These are phyloP conservation scores for Phasianus colchicus DNA, from an alignment of 2,113 vertebrate genomes.

Conservation along the genomic window DNA sequence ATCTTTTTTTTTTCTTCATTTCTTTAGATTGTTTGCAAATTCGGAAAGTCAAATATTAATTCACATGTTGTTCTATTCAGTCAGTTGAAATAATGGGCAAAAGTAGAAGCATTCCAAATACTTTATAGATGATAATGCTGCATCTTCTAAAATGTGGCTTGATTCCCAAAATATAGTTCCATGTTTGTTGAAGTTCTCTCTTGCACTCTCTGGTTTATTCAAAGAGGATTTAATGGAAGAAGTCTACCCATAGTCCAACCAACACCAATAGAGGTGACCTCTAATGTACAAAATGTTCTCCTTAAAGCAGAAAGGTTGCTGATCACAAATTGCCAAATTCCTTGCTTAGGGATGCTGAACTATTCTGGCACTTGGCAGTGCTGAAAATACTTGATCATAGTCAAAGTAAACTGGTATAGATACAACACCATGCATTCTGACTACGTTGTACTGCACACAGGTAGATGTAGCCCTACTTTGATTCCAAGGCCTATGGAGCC, in stretches of 20 bases:
- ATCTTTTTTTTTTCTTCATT: background rate
- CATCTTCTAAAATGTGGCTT: background rate
- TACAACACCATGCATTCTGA: background rate
- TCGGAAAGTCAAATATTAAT: background rate
- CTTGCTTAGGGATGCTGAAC: background rate
- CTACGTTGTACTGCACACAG: background rate
- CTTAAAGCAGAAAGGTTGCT: background rate
- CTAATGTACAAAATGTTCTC: background rate
- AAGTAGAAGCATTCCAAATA: constrained; percentile 61
- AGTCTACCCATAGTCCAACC: background rate
- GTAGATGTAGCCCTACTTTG: background rate
- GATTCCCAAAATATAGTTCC: background rate
- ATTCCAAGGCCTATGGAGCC: background rate
- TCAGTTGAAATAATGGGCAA: background rate
- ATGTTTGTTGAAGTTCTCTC: background rate
- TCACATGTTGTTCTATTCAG: constrained; percentile 59
- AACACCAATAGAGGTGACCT: background rate
- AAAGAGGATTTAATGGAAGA: background rate
- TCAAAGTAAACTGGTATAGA: background rate
- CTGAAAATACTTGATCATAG: background rate
- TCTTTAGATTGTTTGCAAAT: background rate
- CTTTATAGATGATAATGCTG: constrained; percentile 34
- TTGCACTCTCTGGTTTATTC: background rate
- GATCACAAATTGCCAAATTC: background rate
- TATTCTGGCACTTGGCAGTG: background rate